These are phyloP conservation scores for Sisor rabdophorus DNA, from an alignment of 2,113 vertebrate species.

Conservation along the genomic window DNA sequence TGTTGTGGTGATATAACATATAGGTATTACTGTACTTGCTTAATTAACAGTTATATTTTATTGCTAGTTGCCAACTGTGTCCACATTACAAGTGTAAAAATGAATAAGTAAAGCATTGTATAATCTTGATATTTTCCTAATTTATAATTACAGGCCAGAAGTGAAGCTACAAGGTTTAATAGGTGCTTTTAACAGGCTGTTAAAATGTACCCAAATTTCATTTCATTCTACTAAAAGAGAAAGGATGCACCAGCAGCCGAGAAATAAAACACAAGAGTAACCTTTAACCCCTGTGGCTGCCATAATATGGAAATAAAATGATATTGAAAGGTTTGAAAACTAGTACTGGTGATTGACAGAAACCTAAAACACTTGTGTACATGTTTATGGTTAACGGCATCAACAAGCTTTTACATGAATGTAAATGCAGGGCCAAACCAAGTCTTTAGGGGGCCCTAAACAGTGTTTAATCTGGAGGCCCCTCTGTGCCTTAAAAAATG, in stretches of 20 bases:
- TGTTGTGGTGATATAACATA: neutral
- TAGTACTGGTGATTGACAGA: too few species aligned
- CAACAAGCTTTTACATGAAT: too few species aligned
- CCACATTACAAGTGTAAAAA: neutral
- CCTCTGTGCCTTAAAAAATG: too few species aligned
- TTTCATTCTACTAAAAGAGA: neutral
- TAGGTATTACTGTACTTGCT: neutral
- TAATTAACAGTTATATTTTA: neutral
- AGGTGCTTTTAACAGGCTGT: constrained; percentile 2
- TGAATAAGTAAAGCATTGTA: neutral
- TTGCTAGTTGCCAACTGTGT: neutral
- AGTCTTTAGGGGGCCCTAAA: too few species aligned
- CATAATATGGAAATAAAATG: neutral
- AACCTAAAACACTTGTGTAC: too few species aligned
- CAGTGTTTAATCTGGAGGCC: too few species aligned
- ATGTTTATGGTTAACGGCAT: too few species aligned
- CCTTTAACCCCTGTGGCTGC: neutral
- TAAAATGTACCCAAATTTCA: neutral
- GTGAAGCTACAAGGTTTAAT: neutral
- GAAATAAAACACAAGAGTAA: neutral
- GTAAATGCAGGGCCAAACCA: too few species aligned
- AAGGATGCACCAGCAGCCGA: neutral
- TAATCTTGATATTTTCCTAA: neutral
- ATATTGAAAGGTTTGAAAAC: neutral
- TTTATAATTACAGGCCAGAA: neutral